Conservation (phyloP, 64 coral and sea anemone genomes). For the Cladopsammia gracilis region DNA sequence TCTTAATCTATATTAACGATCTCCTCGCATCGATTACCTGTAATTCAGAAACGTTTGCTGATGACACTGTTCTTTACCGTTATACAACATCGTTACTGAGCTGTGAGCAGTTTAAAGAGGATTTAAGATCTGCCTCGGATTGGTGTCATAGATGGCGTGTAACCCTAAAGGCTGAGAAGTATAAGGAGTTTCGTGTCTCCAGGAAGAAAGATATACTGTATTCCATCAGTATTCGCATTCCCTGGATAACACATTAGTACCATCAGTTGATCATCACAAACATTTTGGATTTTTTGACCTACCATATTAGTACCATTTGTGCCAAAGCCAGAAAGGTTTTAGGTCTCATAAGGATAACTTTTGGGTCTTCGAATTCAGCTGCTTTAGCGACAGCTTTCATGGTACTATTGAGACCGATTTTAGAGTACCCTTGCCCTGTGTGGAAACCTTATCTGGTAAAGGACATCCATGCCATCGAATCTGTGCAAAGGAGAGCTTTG, state of each 20-base stretch:
- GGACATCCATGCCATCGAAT: background rate
- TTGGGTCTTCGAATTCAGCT: too few relatives aligned
- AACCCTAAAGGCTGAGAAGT: slow-evolving; percentile 21
- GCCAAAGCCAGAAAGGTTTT: too few relatives aligned
- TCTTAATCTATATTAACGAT: background rate
- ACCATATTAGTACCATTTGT: too few relatives aligned
- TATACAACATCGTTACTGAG: background rate
- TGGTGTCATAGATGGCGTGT: background rate
- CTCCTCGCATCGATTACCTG: background rate
- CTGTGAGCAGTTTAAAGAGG: background rate
- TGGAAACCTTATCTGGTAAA: background rate
- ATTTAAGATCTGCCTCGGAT: background rate
- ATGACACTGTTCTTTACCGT: background rate
- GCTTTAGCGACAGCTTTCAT: too few relatives aligned
- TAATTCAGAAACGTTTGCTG: slow-evolving; percentile 1
- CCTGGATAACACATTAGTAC: background rate
- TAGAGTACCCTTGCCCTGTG: background rate
- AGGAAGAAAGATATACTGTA: background rate
- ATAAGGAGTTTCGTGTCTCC: background rate
- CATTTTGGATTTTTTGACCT: background rate
- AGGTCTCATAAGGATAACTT: too few relatives aligned
- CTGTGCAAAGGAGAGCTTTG: background rate
- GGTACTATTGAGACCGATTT: background rate
- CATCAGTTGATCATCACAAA: slow-evolving; percentile 10
- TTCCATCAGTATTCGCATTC: background rate